Evolutionary conservation across 2,113 vertebrate species (phyloP), one percentile per base, ranked within the genome.

Genomic region (Sinocyclocheilus maitianheensis): DNA sequence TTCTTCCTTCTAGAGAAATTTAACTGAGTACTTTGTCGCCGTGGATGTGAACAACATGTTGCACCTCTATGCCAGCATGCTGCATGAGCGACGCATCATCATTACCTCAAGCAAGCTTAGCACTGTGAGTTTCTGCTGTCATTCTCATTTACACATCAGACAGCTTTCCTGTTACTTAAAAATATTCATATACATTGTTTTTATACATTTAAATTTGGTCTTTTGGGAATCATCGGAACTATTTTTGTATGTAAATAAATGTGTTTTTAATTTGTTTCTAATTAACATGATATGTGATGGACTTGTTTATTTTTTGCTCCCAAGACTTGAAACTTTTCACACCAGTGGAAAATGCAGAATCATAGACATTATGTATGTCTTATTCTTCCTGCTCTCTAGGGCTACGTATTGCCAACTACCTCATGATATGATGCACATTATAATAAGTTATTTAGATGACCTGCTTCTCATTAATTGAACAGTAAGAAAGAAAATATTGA

Each of bases 31-130:
- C 94, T 99, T 99, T 92, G 98, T 99, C 91, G 98, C 98, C 13
- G 98, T 99, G 95, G 97, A 99, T 89, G 95, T 97, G 94, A 97
- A 94, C 94, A 99, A 98, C 92, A 99, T 99, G 98, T 95, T 99
- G 91, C 97, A 97, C 90, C 95, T 99, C 88, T 98, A 97, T 85
- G 97, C 97, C 93, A 97, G 96, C 90, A 98, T 99, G 98, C 95
- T 99, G 84, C 97, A 99, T 3, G 98, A 99, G 87, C 95, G 98
- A 55, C 94, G 98, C 89, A 95, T 99, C 95, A 95, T 99, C 91
- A 95, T 99, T 95, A 97, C 97, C 96, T 97, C 97, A 87, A 96
- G 96, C 94, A 99, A 99, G 94, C 95, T 99, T 92, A 99, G 98
- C 96, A 99, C 98, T 96, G 98, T 99, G 91, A 99, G 97, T 98